Evolutionary conservation across 2,888 invertebrate species (phyloP).

Genomic region (Gymnosoma rotundatum): DNA sequence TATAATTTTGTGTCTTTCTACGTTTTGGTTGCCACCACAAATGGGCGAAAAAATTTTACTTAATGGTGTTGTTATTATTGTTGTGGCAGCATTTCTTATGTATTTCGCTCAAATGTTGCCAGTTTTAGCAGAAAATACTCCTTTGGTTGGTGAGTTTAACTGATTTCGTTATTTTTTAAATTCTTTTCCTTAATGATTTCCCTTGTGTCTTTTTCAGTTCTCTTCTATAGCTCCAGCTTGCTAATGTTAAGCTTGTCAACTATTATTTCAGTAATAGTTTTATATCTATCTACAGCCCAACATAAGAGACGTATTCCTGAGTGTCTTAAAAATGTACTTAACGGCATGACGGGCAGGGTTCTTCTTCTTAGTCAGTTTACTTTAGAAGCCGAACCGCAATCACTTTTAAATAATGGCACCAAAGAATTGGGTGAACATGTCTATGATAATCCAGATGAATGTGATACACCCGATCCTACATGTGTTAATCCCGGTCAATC

Average conservation of each 20-base stretch:
- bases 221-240: constrained; percentile 84
- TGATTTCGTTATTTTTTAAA: not conserved
- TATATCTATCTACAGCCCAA: constrained; percentile 83
- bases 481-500: constrained; percentile 74
- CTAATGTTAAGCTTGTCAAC: constrained; percentile 83
- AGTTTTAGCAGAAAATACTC: constrained; percentile 82
- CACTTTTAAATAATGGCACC: constrained; percentile 73
- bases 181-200: not conserved
- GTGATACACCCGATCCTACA: constrained; percentile 71
- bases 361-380: constrained; percentile 78
- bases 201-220: constrained; percentile 81
- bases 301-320: constrained; percentile 82
- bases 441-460: constrained; percentile 73
- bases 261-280: constrained; percentile 83
- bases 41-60: constrained; percentile 86
- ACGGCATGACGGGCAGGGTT: constrained; percentile 77
- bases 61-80: constrained; percentile 84
- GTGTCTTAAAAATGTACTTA: constrained; percentile 77
- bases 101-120: constrained; percentile 85
- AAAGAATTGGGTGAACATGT: constrained; percentile 76
- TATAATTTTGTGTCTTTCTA: constrained; percentile 84
- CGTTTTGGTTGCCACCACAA: constrained; percentile 87
- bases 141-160: constrained; percentile 81
- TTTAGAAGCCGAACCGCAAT: constrained; percentile 74
- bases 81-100: constrained; percentile 85